Evolutionary conservation across 2,113 vertebrate species (phyloP), one percentile per base, ranked within the genome.

Genomic region (Hippoglossus stenolepis): DNA sequence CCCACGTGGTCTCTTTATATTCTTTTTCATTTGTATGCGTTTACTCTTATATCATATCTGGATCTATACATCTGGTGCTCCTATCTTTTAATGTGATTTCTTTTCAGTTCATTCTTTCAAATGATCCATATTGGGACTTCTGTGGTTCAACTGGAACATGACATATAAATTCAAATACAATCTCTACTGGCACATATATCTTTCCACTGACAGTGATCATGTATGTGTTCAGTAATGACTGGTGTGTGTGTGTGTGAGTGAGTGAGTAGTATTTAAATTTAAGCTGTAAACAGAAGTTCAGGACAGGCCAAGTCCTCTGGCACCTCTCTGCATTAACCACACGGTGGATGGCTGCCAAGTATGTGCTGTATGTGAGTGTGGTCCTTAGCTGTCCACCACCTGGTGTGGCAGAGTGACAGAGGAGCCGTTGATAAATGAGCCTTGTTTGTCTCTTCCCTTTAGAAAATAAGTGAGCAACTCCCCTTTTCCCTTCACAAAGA

Each of bases 401-500:
- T 99, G 97, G 82, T 99, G 97, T 70, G 97, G 97, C 80, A 99
- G 93, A 13, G 96, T 98, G 40, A 97, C 92, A 0, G 96, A 95
- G 21, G 97, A 95, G 70, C 96, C 92, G 0, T 97, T 97, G 26
- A 95, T 83, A 38, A 97, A 95, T 7, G 96, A 95, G 15, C 96
- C 96, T 14, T 96, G 96, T 77, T 96, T 98, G 60, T 99, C 97
- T 43, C 96, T 93, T 56, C 97, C 97, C 83, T 98, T 99, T 15
- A 99, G 85, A 91, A 99, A 98, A 47, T 96, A 99, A 3, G 97
- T 99, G 21, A 99, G 96, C 77, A 99, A 93, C 82, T 98, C 97
- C 3, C 97, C 97, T 67, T 99, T 99, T 14, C 97, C 97, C 62
- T 99, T 99, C 54, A 99, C 97, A 18, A 94, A 98, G 89, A 99